Conservation (phyloP, 2,797 vertebrate species). For the Schizopygopsis malacanthus region DNA sequence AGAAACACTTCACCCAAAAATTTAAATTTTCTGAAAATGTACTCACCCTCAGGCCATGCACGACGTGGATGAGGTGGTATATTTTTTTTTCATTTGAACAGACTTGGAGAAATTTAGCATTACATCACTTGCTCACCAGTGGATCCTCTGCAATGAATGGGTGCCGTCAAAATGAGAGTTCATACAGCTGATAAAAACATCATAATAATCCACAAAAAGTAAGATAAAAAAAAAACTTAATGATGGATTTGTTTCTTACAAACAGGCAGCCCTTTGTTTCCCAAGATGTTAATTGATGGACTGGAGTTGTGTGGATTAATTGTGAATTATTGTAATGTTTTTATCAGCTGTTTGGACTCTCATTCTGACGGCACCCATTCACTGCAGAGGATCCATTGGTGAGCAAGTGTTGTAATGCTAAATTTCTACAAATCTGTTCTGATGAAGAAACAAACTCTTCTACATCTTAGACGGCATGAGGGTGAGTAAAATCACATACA, state of each 20-base stretch:
- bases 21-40: not conserved
- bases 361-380: too few species aligned
- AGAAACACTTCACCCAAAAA: not conserved
- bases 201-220: too few species aligned
- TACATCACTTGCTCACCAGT: not conserved
- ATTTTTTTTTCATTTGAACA: not conserved
- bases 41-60: not conserved
- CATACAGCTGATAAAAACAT: not conserved
- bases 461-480: not conserved
- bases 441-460: not conserved
- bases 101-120: not conserved
- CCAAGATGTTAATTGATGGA: not conserved
- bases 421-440: too few species aligned
- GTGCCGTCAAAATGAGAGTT: not conserved
- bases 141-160: not conserved
- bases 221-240: too few species aligned
- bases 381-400: too few species aligned
- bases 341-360: too few species aligned
- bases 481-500: not conserved
- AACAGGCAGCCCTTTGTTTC: not conserved
- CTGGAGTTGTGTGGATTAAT: not conserved
- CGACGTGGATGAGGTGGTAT: not conserved
- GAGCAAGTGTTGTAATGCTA: too few species aligned
- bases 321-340: not conserved
- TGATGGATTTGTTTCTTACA: not conserved